Conservation (phyloP, 2,113 vertebrate genomes). For the Heloderma charlesbogerti region DNA sequence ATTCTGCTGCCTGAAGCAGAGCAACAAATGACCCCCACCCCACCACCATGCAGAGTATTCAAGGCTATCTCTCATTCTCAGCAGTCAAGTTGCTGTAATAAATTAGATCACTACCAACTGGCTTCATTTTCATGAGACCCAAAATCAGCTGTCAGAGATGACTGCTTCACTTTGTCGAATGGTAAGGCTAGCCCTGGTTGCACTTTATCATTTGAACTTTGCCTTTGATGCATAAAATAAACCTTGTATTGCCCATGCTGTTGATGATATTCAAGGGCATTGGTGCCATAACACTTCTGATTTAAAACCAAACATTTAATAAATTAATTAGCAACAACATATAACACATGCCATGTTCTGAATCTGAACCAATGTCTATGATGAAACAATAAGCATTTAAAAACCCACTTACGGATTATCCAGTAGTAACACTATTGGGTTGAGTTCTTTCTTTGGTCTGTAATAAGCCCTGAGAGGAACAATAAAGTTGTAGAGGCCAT, state of each 20-base stretch:
- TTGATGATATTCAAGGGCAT: conserved; percentile 14
- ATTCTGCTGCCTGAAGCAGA: neutral
- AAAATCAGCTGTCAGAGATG: neutral
- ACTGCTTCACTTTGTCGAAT: neutral
- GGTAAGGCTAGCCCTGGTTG: neutral
- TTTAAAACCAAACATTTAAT: conserved; percentile 51
- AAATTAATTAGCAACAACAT: conserved; percentile 17
- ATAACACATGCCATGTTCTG: conserved; percentile 1
- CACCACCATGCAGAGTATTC: neutral
- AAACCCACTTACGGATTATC: conserved; percentile 92
- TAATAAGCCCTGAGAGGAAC: conserved; percentile 98
- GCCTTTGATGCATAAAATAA: neutral
- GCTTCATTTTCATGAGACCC: neutral
- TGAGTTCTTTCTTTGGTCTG: conserved; percentile 94
- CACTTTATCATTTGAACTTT: neutral
- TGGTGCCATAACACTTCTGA: conserved; percentile 71
- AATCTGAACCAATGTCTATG: conserved; percentile 33
- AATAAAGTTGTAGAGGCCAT: conserved; percentile 97
- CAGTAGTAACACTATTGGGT: conserved; percentile 93
- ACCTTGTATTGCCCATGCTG: neutral
- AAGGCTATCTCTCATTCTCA: neutral
- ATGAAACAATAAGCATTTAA: conserved; percentile 16
- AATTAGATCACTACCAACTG: neutral
- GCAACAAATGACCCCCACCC: neutral
- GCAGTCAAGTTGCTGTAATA: neutral